These are phyloP conservation scores for Watsonalla binaria DNA, from an alignment of 2,888 invertebrate species.

Conservation along the genomic window DNA sequence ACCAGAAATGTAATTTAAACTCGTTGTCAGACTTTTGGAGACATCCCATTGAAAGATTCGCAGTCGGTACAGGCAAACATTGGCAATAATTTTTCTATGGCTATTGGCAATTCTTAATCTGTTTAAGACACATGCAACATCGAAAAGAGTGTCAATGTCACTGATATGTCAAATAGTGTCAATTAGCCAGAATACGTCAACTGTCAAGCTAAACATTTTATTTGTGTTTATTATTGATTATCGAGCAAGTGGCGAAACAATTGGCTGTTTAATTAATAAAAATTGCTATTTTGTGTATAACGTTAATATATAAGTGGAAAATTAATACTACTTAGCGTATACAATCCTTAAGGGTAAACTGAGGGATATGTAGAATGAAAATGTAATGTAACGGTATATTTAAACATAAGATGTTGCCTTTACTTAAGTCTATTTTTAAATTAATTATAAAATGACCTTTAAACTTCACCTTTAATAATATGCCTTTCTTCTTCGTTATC, in stretches of 20 bases:
- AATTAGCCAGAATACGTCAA: too few relatives aligned
- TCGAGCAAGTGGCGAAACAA: neutral
- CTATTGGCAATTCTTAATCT: too few relatives aligned
- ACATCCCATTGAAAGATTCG: too few relatives aligned
- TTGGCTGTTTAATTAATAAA: neutral
- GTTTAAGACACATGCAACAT: too few relatives aligned
- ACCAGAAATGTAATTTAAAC: too few relatives aligned
- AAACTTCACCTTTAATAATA: neutral
- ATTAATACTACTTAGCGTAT: too few relatives aligned
- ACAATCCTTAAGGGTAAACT: too few relatives aligned
- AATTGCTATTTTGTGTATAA: slow-evolving; percentile 11
- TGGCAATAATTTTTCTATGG: too few relatives aligned
- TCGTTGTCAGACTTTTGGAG: too few relatives aligned
- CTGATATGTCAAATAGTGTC: too few relatives aligned
- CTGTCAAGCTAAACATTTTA: neutral
- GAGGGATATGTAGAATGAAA: slow-evolving; percentile 5
- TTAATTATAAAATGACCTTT: slow-evolving; percentile 1
- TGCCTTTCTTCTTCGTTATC: neutral
- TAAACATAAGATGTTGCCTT: neutral
- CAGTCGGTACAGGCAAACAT: too few relatives aligned
- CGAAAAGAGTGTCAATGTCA: too few relatives aligned
- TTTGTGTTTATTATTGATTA: slow-evolving; percentile 11
- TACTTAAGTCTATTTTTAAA: neutral
- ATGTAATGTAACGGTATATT: slow-evolving; percentile 26
- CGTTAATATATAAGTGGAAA: neutral